These are phyloP conservation scores for Bombus ignitus DNA, from an alignment of 1,140 invertebrate genomes.

Conservation along the genomic window DNA sequence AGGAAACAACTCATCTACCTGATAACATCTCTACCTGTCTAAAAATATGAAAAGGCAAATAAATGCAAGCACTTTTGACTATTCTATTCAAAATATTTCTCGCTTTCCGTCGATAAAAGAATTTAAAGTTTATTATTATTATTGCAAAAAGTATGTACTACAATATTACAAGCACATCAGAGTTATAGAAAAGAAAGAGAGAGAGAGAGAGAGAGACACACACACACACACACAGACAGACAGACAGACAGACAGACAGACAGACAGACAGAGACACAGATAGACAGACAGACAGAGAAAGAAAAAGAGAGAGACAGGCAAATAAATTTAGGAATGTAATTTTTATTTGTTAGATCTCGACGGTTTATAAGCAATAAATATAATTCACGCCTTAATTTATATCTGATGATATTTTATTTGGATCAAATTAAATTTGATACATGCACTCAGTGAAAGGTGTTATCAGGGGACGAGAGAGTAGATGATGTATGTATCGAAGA, in stretches of 20 bases:
- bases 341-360: slow-evolving; percentile 3
- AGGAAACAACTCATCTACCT: slow-evolving; percentile 64
- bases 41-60: slow-evolving; percentile 21
- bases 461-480: slow-evolving; percentile 62
- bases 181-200: background rate
- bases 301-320: background rate
- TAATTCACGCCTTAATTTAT: slow-evolving; percentile 34
- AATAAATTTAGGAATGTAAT: slow-evolving; percentile 31
- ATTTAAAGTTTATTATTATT: slow-evolving; percentile 1
- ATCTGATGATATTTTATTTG: slow-evolving; percentile 50
- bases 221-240: background rate
- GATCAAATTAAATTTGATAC: slow-evolving; percentile 55
- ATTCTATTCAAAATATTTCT: slow-evolving; percentile 14
- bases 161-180: background rate
- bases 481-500: slow-evolving; percentile 59
- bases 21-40: slow-evolving; percentile 60
- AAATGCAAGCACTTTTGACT: background rate
- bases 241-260: background rate
- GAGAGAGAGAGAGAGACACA: too few species aligned
- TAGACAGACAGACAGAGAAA: background rate
- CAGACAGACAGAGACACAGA: too few species aligned
- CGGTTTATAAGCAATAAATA: slow-evolving; percentile 45
- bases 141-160: background rate
- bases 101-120: background rate
- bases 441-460: slow-evolving; percentile 59